Conservation (phyloP, 2,113 vertebrate genomes). For the Eptesicus fuscus region DNA sequence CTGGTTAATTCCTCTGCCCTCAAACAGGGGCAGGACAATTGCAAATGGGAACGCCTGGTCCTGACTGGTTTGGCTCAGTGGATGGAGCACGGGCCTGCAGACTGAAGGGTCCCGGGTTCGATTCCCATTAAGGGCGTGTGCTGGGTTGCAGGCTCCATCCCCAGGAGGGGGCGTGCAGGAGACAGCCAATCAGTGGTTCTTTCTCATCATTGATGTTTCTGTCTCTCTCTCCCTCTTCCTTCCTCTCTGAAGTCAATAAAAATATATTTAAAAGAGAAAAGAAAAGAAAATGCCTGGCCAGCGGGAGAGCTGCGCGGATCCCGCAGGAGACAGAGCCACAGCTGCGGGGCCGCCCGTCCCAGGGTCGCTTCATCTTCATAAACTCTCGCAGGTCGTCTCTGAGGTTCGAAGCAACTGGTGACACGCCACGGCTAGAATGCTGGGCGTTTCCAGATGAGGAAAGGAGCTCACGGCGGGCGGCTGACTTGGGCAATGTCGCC, state of each 20-base stretch:
- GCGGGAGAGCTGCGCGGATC: background rate
- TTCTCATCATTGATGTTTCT: too few relatives aligned
- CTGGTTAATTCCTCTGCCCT: background rate
- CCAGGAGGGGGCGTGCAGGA: too few relatives aligned
- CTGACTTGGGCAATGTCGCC: fast-evolving
- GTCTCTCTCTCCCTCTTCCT: too few relatives aligned
- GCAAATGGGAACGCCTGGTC: background rate
- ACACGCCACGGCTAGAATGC: fast-evolving
- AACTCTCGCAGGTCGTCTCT: background rate
- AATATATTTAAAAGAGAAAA: too few relatives aligned
- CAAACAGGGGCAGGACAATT: background rate
- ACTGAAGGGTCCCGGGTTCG: too few relatives aligned
- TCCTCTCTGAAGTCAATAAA: too few relatives aligned
- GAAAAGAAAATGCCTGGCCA: background rate
- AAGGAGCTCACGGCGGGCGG: background rate
- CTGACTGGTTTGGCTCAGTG: too few relatives aligned
- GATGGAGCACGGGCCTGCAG: too few relatives aligned
- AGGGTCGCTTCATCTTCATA: background rate
- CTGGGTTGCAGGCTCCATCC: too few relatives aligned
- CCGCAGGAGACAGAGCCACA: too few relatives aligned
- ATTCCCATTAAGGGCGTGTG: too few relatives aligned
- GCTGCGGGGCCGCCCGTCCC: background rate
- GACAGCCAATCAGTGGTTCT: too few relatives aligned
- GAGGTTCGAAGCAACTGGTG: background rate
- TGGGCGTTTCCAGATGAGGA: background rate